Conservation (phyloP, 2,888 invertebrate species). For the Operophtera brumata region DNA sequence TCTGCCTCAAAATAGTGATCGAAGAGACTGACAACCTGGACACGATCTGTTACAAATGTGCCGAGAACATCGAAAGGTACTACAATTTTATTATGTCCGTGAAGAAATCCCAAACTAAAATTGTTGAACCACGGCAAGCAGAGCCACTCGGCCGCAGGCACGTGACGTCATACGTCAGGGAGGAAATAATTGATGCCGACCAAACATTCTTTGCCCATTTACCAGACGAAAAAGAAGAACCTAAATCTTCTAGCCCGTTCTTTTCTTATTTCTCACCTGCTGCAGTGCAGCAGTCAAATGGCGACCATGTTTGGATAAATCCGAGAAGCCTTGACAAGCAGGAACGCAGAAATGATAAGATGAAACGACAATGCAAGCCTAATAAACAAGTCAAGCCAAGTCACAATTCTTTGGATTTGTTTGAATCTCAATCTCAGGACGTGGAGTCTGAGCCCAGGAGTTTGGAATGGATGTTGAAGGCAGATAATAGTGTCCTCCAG, state of each 20-base stretch:
- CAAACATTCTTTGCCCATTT: slow-evolving; percentile 64
- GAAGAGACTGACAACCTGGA: slow-evolving; percentile 58
- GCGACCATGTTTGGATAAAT: slow-evolving; percentile 55
- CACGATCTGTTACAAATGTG: slow-evolving; percentile 67
- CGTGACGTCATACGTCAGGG: slow-evolving; percentile 58
- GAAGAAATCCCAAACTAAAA: slow-evolving; percentile 57
- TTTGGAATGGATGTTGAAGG: slow-evolving; percentile 61
- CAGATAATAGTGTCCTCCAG: slow-evolving; percentile 62
- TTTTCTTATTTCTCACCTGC: slow-evolving; percentile 68
- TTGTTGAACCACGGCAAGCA: slow-evolving; percentile 37
- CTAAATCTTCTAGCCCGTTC: slow-evolving; percentile 59
- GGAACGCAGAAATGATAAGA: slow-evolving; percentile 34
- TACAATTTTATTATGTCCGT: slow-evolving; percentile 59
- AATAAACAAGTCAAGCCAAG: slow-evolving; percentile 45
- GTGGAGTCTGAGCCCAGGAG: slow-evolving; percentile 44
- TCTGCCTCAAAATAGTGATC: slow-evolving; percentile 61
- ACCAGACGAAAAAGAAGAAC: slow-evolving; percentile 54
- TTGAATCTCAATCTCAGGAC: slow-evolving; percentile 68
- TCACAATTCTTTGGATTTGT: slow-evolving; percentile 64
- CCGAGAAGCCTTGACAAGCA: slow-evolving; percentile 43
- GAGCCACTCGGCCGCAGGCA: slow-evolving; percentile 44
- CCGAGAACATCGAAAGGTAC: slow-evolving; percentile 62
- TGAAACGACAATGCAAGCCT: slow-evolving; percentile 38
- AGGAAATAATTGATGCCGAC: slow-evolving; percentile 61
- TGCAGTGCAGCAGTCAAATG: slow-evolving; percentile 45